Evolutionary conservation across 92 coral and sea anemone species (phyloP).

Genomic region (Epizoanthus stellaris): DNA sequence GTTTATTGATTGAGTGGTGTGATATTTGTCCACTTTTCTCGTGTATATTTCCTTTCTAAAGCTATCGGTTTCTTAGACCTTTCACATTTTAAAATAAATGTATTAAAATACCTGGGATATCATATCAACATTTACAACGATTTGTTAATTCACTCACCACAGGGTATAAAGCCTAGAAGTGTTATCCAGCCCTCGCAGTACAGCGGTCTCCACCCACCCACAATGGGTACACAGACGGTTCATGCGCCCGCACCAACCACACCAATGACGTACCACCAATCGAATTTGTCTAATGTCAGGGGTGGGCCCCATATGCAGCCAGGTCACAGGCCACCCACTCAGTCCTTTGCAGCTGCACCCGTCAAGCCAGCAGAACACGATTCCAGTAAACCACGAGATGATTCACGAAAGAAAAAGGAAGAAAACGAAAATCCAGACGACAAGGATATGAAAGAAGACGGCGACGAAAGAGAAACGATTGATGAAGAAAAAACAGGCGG

Average conservation of each 20-base stretch:
- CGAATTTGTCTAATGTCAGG: constrained; percentile 1
- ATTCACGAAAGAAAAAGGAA: constrained; percentile 1
- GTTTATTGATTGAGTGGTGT: too few relatives aligned
- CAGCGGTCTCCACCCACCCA: constrained; percentile 1
- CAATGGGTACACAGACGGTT: constrained; percentile 1
- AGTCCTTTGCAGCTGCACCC: constrained; percentile 17
- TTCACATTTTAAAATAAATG: too few relatives aligned
- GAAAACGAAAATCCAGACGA: not conserved
- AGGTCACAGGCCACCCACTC: constrained; percentile 40
- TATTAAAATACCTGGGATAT: too few relatives aligned
- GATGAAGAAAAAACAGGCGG: constrained; percentile 57
- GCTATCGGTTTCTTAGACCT: too few relatives aligned
- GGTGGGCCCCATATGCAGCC: constrained; percentile 1
- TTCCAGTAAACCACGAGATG: constrained; percentile 18
- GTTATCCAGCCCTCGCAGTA: constrained; percentile 26
- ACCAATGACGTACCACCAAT: not conserved
- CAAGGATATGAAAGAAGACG: constrained; percentile 45
- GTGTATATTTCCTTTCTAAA: too few relatives aligned
- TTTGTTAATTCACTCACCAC: not conserved
- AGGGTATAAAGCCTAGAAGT: constrained; percentile 28
- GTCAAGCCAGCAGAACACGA: not conserved
- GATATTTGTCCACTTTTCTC: too few relatives aligned
- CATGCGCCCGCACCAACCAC: constrained; percentile 5
- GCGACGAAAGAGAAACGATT: constrained; percentile 38
- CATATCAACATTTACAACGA: too few relatives aligned